A percentile compares a stretch with the other conserved stretches of the same genome.
Evolutionary conservation across 2,797 vertebrate species (phyloP).

Genomic region (Gobio occitaniae): DNA sequence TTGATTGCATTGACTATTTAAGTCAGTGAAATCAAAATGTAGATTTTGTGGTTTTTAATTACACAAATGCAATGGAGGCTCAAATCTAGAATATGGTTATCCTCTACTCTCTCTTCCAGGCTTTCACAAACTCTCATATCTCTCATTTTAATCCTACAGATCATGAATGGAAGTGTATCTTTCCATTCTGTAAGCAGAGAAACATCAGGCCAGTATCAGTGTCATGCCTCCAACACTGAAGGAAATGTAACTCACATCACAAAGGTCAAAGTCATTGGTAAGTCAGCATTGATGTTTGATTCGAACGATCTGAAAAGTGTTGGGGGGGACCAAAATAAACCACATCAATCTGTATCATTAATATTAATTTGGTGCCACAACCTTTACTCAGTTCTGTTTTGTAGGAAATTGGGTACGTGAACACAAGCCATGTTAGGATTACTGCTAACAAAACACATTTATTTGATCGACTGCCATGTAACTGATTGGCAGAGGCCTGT

Average conservation of each 20-base stretch:
- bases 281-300: conserved; percentile 50
- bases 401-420: neutral
- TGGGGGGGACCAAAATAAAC: neutral
- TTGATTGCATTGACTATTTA: neutral
- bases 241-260: conserved; percentile 83
- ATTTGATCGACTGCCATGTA: neutral
- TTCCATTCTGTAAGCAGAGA: conserved; percentile 76
- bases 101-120: neutral
- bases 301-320: neutral
- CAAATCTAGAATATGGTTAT: neutral
- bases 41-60: neutral
- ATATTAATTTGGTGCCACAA: neutral
- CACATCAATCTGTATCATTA: neutral
- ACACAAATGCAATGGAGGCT: neutral
- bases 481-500: neutral
- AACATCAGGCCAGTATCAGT: conserved; percentile 85
- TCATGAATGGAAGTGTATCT: conserved; percentile 83
- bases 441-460: neutral
- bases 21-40: too few relatives aligned
- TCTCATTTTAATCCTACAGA: conserved; percentile 59
- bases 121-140: neutral
- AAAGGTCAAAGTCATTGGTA: conserved; percentile 91
- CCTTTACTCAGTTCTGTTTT: neutral
- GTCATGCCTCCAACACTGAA: conserved; percentile 88
- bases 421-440: neutral